Evolutionary conservation across 2,888 invertebrate genomes (phyloP), one percentile per base, ranked within the genome.

Genomic region (Eupeodes latifasciatus): DNA sequence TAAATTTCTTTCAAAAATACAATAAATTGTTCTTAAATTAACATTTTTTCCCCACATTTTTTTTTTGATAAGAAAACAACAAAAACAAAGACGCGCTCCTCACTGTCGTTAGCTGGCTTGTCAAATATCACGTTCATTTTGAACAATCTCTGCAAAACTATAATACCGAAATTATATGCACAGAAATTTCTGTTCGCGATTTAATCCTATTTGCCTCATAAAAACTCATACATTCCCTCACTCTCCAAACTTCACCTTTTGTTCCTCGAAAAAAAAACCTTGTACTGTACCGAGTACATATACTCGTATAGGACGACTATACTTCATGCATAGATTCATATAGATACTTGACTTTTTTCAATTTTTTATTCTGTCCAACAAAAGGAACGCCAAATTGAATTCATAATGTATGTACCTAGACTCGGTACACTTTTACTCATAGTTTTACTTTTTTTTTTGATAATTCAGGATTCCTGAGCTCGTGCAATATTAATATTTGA

Each of bases 401-500:
- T 69, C 87, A 81, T 80, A 72, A 62, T 64, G 75, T 72, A 84
- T 40, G 40, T 79, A 27, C 51, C 49, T 64, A 61, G 61, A 79
- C 69, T 67, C 49, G 40, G 51, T 72, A 78, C 40, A 61, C 72
- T 80, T 59, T 49, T 79, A 53, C 75, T 79, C 86, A 69, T 80
- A 66, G 59, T 59, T 19, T 71, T 74, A 74, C 53, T 78, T 72
- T 74, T 78, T 74, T 74, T 36, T 72, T 72, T 59, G 44, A 59
- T 59, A 72, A 27, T 49, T 14, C 66, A 66, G 66, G 66, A 66
- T 49, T 59, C 59, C 47, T 59, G 34, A 72, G 34, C 75, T 71
- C 71, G 53, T 76, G 80, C 84, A 66, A 74, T 87, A 87, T 87
- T 87, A 87, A 87, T 87, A 87, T 87, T 84, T 87, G 76, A 87